Base-by-base conservation (phyloP, 2,888 invertebrate genomes). In the Philhelius pedissequus region DNA sequence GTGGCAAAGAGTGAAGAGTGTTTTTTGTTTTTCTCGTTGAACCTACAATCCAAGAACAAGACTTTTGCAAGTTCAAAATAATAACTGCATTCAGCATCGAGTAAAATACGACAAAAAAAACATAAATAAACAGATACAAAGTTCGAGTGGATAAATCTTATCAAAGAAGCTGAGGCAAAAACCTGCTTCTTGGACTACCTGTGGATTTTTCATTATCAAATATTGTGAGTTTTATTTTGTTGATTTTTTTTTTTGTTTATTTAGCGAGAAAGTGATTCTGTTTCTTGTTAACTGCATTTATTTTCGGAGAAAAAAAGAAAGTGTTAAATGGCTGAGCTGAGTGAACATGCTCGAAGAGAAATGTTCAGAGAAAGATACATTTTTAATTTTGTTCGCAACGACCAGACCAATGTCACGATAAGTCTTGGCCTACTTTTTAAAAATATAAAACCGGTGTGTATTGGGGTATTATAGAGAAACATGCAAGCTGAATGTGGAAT, bases 1-100 rank as follows among this genome's bases (percentile, higher is more conserved):
- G 80, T 84, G 80, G 58, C 84, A 68, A 76, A 84, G 80, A 80
- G 84, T 80, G 80, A 84, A 84, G 80, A 76, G 84, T 84, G 84
- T 68, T 70, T 50, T 60, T 48, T 43, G 38, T 32, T 56, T 54
- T 54, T 13, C 3, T n/a, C 20, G 6, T 54, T 54, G 11, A 54
- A 54, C n/a, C 45, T 7, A 30, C 45, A 45, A 32, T n/a, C 8
- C 8, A 9, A 32, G n/a, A 48, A n/a, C n/a, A n/a, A 64, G 27
- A 62, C 62, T 62, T 62, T 32, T 60, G 48, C 4, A 56, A 30
- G 52, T 45, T 76, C 15, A 70, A 68, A 38, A 62, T 45, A 56
- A 45, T 50, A 74, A 81, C 58, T 77, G 71, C 71, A 75, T 62
- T 56, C 9, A 68, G 43, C 18, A 62, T 6, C 15, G 32, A 27